These are phyloP conservation scores for Arothron firmamentum DNA, from an alignment of 2,113 vertebrate genomes.

Conservation along the genomic window DNA sequence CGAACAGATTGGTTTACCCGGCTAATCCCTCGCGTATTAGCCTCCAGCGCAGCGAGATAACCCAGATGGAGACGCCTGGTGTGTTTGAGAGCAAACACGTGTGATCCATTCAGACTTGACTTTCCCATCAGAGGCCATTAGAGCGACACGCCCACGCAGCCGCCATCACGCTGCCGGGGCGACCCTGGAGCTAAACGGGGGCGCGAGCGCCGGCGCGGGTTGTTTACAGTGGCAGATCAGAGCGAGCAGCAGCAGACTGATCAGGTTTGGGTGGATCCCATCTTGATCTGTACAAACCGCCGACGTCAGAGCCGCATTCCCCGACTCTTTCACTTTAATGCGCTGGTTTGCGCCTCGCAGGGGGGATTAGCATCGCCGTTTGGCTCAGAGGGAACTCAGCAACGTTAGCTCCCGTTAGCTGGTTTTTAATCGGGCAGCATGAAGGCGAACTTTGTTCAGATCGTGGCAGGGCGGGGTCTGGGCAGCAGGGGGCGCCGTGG, in stretches of 20 bases:
- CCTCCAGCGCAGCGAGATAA: conserved; percentile 1
- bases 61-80: not conserved
- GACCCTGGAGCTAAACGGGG: conserved; percentile 21
- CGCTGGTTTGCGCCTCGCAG: conserved; percentile 1
- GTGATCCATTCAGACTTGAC: conserved; percentile 4
- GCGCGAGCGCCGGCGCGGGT: not conserved
- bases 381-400: not conserved
- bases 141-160: not conserved
- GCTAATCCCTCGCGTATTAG: not conserved
- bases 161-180: not conserved
- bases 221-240: conserved; percentile 18
- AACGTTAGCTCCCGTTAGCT: not conserved
- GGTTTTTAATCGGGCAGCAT: no score
- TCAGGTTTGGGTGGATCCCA: conserved; percentile 17
- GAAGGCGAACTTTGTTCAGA: no score
- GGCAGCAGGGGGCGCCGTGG: no score
- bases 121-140: conserved; percentile 8
- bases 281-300: conserved; percentile 11
- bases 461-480: no score
- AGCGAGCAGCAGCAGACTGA: conserved; percentile 22
- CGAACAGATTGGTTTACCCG: not conserved
- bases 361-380: not conserved
- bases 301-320: conserved; percentile 19
- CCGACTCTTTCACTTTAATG: conserved; percentile 8
- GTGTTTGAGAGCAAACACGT: conserved; percentile 9